Conservation (phyloP, 1,140 invertebrate genomes). For the Nasonia giraulti region DNA sequence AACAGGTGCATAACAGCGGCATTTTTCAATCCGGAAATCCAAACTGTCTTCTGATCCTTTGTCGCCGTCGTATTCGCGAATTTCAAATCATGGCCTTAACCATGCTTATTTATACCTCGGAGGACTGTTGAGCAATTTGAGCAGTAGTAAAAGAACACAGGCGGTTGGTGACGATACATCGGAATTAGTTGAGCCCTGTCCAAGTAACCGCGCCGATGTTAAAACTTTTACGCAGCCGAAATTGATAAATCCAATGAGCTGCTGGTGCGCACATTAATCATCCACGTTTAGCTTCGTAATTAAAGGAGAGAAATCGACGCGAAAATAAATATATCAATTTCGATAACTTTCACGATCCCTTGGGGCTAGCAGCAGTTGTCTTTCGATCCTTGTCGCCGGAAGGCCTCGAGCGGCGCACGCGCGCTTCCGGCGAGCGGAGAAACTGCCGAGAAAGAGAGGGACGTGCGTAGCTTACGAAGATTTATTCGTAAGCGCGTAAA, state of each 20-base stretch:
- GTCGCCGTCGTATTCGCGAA: no score
- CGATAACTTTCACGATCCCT: constrained; percentile 15
- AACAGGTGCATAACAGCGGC: constrained; percentile 9
- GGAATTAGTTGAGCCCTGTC: no score
- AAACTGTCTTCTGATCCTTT: no score
- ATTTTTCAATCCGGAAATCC: no score
- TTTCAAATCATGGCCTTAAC: neutral
- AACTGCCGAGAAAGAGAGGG: neutral
- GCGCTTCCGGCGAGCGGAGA: constrained; percentile 32
- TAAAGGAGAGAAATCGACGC: neutral
- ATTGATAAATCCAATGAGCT: no score
- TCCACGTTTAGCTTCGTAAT: neutral
- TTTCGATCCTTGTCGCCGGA: neutral
- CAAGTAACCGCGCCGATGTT: no score
- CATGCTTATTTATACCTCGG: neutral
- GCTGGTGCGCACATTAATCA: no score
- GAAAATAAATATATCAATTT: neutral
- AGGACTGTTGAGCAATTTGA: neutral
- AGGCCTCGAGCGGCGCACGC: neutral
- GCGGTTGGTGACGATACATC: no score
- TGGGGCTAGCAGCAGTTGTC: neutral
- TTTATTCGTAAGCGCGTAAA: neutral
- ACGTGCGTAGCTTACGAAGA: constrained; percentile 29
- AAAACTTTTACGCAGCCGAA: no score
- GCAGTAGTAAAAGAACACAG: no score